These are phyloP conservation scores for Temnothorax nylanderi DNA, from an alignment of 1,140 invertebrate genomes.

Conservation along the genomic window DNA sequence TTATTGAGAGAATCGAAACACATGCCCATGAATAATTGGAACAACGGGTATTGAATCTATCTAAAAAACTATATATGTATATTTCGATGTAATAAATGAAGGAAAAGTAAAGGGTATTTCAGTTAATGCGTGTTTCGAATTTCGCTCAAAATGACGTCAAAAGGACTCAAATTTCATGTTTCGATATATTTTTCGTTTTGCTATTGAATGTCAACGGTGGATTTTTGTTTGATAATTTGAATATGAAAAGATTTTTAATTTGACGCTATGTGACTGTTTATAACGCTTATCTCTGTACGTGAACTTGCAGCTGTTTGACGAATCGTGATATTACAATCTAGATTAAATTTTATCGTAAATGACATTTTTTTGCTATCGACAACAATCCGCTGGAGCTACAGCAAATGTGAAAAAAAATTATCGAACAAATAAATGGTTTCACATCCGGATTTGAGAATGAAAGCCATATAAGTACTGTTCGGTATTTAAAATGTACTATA, in stretches of 20 bases:
- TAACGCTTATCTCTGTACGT: not conserved
- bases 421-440: slow-evolving; percentile 23
- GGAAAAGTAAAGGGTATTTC: not conserved
- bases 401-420: not conserved
- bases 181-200: not conserved
- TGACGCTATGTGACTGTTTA: slow-evolving; percentile 8
- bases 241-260: not conserved
- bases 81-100: not conserved
- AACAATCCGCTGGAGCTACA: not conserved
- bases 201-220: not conserved
- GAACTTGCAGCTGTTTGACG: not conserved
- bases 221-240: slow-evolving; percentile 11
- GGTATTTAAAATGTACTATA: slow-evolving; percentile 18
- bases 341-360: slow-evolving; percentile 48
- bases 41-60: not conserved
- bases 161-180: not conserved
- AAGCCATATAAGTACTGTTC: slow-evolving; percentile 22
- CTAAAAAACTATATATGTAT: not conserved
- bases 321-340: slow-evolving; percentile 24
- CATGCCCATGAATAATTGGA: not conserved
- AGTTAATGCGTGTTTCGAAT: not conserved
- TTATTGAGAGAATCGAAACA: not conserved
- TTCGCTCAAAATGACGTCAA: not conserved
- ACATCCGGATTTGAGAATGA: not conserved
- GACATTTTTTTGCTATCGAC: slow-evolving; percentile 37